Conservation (phyloP, 2,797 vertebrate species). For the Falco novaeseelandiae region DNA sequence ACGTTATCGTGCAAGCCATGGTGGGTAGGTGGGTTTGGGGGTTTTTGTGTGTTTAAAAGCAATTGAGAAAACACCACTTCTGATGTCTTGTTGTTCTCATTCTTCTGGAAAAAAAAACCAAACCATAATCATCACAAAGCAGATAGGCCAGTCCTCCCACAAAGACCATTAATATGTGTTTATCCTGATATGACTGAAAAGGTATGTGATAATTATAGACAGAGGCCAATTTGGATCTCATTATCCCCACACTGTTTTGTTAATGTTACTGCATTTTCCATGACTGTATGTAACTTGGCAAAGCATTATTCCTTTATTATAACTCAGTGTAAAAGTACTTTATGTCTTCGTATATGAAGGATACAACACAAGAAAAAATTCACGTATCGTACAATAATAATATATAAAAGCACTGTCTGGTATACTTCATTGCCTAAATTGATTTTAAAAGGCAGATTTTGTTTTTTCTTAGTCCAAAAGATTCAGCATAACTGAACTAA, state of each 20-base stretch:
- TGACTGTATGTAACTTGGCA: neutral
- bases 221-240: neutral
- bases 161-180: neutral
- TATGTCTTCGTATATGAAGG: neutral
- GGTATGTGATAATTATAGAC: neutral
- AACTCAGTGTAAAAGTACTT: neutral
- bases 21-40: neutral
- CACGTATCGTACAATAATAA: neutral
- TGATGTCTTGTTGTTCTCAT: neutral
- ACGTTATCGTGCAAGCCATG: neutral
- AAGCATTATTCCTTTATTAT: neutral
- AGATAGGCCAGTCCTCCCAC: neutral
- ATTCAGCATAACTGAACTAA: neutral
- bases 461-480: neutral
- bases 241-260: neutral
- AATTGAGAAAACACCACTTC: neutral
- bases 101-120: neutral
- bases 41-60: neutral
- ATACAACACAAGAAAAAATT: constrained; percentile 36
- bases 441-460: neutral
- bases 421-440: neutral
- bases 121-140: neutral
- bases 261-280: neutral
- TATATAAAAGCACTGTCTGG: neutral
- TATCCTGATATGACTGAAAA: neutral